phyloP scores from a whole-genome alignment of 2,113 vertebrate species.

The Archocentrus centrarchus region DNA sequence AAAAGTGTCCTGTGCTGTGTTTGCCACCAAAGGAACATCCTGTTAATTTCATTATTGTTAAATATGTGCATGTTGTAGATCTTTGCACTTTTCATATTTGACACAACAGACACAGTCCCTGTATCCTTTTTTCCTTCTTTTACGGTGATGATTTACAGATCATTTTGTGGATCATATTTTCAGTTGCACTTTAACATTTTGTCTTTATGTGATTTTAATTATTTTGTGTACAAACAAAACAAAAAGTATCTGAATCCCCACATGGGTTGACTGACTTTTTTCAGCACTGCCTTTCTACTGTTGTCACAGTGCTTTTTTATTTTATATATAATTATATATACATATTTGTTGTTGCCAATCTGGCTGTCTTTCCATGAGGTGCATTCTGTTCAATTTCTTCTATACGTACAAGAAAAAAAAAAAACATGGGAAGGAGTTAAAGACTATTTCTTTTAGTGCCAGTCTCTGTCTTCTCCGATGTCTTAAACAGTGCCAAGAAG shows the following conservation, averaged over 20 bases:
- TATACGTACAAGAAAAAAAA: background rate
- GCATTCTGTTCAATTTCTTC: background rate
- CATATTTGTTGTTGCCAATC: background rate
- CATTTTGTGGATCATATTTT: background rate
- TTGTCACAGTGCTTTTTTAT: background rate
- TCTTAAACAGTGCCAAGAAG: conserved; percentile 37
- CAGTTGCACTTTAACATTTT: background rate
- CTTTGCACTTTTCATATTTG: no score
- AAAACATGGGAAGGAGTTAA: background rate
- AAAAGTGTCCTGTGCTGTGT: background rate
- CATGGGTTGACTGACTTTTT: background rate
- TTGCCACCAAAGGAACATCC: background rate
- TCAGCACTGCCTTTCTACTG: background rate
- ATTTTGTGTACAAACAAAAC: background rate
- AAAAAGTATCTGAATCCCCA: background rate
- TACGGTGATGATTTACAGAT: background rate
- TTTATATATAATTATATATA: no score
- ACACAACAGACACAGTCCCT: no score
- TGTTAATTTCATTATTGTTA: no score
- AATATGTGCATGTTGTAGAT: no score
- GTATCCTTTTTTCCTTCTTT: background rate
- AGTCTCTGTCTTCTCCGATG: conserved; percentile 55
- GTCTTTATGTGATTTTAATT: background rate
- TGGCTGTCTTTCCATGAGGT: background rate
- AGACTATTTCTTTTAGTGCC: conserved; percentile 46